Evolutionary conservation across 2,888 invertebrate species (phyloP), one percentile per base, ranked within the genome.

Genomic region (Vanessa cardui): DNA sequence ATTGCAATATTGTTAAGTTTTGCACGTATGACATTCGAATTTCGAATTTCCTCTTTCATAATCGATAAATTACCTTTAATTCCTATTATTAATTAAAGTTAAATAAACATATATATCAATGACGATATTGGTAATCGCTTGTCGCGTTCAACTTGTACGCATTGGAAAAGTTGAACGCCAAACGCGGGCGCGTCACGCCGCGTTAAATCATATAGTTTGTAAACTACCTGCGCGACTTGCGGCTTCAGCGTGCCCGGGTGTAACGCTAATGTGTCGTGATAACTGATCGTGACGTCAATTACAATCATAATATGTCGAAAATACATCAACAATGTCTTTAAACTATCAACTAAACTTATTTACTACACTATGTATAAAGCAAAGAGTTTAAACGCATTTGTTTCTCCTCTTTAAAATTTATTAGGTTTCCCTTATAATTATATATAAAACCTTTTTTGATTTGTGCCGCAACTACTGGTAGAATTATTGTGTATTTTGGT

Each of bases 201-300:
- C 78, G 84, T 90, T 89, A 88, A 80, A 76, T 86, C 86, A 85
- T 78, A 75, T 63, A 73, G 75, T 75, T 64, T 66, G 77, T 74
- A 74, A 76, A 76, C 77, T 79, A 81, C 83, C 82, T 81, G 79
- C 73, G 74, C 71, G 74, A 74, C 74, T 77, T 76, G 79, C 63
- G 77, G 74, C 75, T 73, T 72, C 75, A 69, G 62, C 66, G 47
- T 31, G 18, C 66, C 54, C 63, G 62, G 58, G 63, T 64, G 12
- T 39, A 52, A 62, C 66, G 21, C 16, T 60, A 61, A 66, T 49
- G 66, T 18, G 60, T 54, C 39, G 58, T 49, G 39, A 65, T 70
- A 67, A 70, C 64, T 64, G 63, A 50, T 61, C 26, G 50, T 54
- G 67, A 70, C 64, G 61, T 45, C 45, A 21, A 58, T 58, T 62